Base-by-base conservation (phyloP, 2,888 invertebrate genomes). In the Orthosia cruda region DNA sequence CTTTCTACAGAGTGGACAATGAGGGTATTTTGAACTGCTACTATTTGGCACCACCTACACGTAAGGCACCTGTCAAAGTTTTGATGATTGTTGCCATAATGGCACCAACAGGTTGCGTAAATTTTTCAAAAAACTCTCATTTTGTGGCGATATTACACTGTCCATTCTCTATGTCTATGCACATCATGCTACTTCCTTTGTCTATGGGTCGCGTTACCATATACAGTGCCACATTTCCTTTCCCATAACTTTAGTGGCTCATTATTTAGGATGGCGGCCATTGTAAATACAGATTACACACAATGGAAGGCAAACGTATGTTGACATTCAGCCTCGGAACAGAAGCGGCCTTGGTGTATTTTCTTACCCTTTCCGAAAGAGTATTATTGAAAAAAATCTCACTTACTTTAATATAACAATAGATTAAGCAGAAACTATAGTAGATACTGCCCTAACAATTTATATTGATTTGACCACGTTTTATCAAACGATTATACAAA, bases 181-280 rank as follows among this genome's bases (percentile, higher is more conserved):
- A 64, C 62, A 73, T 58, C 69, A 65, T 68, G 58, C 26, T 23
- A 65, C 5, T 13, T 49, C 58, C 26, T 49, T 69, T 70, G 55
- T 66, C 50, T 55, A 55, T 65, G 65, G 32, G 59, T 54, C 32
- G 54, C 45, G 32, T 54, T 47, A 66, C 67, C 71, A 81, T 71
- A 85, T 72, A 82, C 71, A 85, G 49, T 59, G 12, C 32, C 85
- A 83, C 15, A 67, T 85, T 82, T 81, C 72, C 61, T 71, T 84
- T 84, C 81, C 63, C 82, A 81, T 85, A 85, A 81, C 54, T 81
- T 67, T 47, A 50, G 64, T 52, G 57, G 49, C 18, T 68, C 69
- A 76, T 84, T 70, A 83, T 72, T 67, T 72, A 75, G 16, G 47
- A 81, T 62, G 61, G 58, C 18, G 50, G 65, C 47, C 20, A 32